Evolutionary conservation across 1,140 invertebrate species (phyloP).

Genomic region (Macrobrachium nipponense): DNA sequence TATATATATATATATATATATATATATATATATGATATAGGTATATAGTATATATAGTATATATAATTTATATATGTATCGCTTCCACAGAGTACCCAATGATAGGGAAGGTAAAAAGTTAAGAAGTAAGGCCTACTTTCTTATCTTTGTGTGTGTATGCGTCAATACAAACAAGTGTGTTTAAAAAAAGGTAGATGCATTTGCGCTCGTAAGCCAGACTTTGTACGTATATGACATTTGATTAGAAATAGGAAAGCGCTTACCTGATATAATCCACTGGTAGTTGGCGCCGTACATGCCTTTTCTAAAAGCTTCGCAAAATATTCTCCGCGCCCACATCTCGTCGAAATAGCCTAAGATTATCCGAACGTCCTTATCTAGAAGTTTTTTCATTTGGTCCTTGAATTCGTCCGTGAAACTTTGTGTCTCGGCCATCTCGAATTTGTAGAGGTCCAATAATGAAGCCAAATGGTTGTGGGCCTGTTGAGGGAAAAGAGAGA

Average conservation of each 20-base stretch:
- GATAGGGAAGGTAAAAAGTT: too few species aligned
- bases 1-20: background rate
- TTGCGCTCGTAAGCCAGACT: background rate
- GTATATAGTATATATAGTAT: background rate
- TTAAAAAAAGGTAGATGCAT: too few species aligned
- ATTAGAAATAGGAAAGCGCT: slow-evolving; percentile 72
- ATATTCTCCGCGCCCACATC: slow-evolving; percentile 90
- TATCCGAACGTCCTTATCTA: slow-evolving; percentile 93
- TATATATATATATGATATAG: background rate
- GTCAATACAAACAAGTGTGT: too few species aligned
- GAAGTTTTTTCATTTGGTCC: slow-evolving; percentile 84
- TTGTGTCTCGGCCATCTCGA: slow-evolving; percentile 90
- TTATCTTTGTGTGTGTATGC: too few species aligned
- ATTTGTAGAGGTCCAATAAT: slow-evolving; percentile 82
- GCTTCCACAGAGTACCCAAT: background rate
- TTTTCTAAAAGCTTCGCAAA: slow-evolving; percentile 86
- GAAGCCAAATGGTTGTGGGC: slow-evolving; percentile 93
- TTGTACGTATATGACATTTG: slow-evolving; percentile 68
- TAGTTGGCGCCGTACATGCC: slow-evolving; percentile 89
- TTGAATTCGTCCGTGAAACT: slow-evolving; percentile 91
- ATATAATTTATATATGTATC: background rate
- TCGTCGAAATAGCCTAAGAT: slow-evolving; percentile 98
- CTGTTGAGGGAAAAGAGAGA: slow-evolving; percentile 68
- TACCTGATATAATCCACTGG: slow-evolving; percentile 88
- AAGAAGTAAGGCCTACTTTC: too few species aligned